Evolutionary conservation across 2,113 vertebrate genomes (phyloP).

Genomic region (Rutilus rutilus): DNA sequence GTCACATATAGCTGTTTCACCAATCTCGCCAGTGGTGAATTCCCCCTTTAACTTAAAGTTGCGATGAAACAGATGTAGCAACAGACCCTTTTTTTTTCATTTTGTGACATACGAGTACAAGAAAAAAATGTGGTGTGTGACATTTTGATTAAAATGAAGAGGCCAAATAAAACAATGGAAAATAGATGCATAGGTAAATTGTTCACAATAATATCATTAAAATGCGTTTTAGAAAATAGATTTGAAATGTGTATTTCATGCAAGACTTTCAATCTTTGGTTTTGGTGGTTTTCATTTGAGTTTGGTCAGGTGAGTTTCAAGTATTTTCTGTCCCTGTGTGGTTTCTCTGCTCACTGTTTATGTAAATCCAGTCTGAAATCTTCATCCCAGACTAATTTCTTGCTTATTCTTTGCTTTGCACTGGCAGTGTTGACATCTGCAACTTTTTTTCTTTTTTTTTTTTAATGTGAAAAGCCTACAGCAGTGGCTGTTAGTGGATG

Average conservation of each 20-base stretch:
- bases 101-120: too few species aligned
- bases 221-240: not conserved
- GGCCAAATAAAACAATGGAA: not conserved
- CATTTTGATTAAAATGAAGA: not conserved
- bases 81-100: too few species aligned
- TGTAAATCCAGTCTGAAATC: constrained; percentile 22
- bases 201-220: not conserved
- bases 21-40: too few species aligned
- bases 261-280: not conserved
- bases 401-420: constrained; percentile 27
- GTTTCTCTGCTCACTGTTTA: not conserved
- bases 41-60: too few species aligned
- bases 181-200: not conserved
- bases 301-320: not conserved
- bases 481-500: constrained; percentile 18
- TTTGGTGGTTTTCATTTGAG: not conserved
- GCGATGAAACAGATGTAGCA: too few species aligned
- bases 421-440: constrained; percentile 25
- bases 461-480: constrained; percentile 14
- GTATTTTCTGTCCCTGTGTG: not conserved
- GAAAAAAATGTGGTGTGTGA: too few species aligned
- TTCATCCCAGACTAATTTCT: constrained; percentile 26
- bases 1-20: too few species aligned
- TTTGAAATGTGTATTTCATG: not conserved
- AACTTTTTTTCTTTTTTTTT: not conserved